These are phyloP conservation scores for Beris chalybata DNA, from an alignment of 2,888 invertebrate species.

Conservation along the genomic window DNA sequence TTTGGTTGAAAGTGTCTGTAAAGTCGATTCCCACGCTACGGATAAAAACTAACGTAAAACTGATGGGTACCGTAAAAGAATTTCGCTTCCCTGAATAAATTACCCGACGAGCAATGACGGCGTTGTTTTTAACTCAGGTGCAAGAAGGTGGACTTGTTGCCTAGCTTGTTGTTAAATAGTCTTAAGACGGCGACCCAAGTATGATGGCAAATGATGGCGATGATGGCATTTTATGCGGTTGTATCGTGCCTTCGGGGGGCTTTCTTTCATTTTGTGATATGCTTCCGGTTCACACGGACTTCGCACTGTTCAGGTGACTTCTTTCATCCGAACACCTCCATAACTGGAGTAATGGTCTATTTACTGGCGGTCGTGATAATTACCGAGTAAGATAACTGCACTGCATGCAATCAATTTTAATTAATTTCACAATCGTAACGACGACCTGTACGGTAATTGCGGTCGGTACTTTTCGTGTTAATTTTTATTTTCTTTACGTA, in stretches of 20 bases:
- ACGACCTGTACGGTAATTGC: no score
- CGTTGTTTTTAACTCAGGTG: conserved; percentile 15
- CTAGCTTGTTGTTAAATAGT: background rate
- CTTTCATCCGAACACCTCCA: conserved; percentile 16
- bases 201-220: background rate
- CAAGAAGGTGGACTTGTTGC: background rate
- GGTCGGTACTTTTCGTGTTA: no score
- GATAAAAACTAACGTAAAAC: conserved; percentile 25
- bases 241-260: conserved; percentile 7
- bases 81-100: conserved; percentile 40
- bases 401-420: conserved; percentile 39
- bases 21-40: conserved; percentile 20
- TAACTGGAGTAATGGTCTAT: conserved; percentile 32
- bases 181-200: background rate
- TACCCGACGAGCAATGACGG: conserved; percentile 21
- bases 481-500: no score
- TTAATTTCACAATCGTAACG: conserved; percentile 34
- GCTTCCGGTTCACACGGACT: conserved; percentile 33
- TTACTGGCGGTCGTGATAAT: conserved; percentile 36
- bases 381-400: conserved; percentile 34
- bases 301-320: conserved; percentile 13
- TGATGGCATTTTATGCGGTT: background rate
- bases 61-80: conserved; percentile 37
- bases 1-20: conserved; percentile 23
- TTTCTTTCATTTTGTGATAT: conserved; percentile 20